Percentiles rank a stretch among this genome's conserved stretches.
These are phyloP conservation scores for Calyptommatus sinebrachiatus DNA, from an alignment of 2,113 vertebrate genomes.

Conservation along the genomic window DNA sequence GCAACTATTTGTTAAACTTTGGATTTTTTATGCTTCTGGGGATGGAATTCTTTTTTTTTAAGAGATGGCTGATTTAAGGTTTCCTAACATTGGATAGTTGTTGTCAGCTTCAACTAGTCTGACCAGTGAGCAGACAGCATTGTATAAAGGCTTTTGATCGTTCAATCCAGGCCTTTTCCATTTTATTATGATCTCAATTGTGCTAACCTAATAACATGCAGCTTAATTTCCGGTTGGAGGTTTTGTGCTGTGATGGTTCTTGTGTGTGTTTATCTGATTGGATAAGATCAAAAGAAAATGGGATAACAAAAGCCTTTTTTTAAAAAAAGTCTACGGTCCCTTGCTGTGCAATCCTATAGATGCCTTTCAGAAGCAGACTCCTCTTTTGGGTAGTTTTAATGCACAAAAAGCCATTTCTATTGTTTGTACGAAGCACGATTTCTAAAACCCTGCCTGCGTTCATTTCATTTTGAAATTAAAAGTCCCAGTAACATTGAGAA, in stretches of 20 bases:
- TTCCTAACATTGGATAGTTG: background rate
- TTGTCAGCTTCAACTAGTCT: background rate
- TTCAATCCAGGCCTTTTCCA: background rate
- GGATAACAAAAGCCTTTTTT: background rate
- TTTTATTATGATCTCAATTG: background rate
- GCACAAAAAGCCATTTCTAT: background rate
- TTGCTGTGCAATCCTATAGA: background rate
- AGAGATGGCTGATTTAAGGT: background rate
- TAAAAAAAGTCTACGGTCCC: background rate
- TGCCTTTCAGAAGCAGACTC: background rate
- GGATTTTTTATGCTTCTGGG: too few relatives aligned
- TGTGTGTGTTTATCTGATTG: background rate
- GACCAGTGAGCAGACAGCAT: background rate
- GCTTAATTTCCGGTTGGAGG: background rate
- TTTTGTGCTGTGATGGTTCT: background rate
- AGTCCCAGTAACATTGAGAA: background rate
- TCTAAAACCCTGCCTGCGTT: constrained; percentile 26
- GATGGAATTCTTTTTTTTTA: too few relatives aligned
- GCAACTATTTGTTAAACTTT: too few relatives aligned
- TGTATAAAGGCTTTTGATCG: background rate
- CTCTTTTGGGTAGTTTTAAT: background rate
- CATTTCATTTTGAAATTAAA: constrained; percentile 21
- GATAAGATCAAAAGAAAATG: background rate
- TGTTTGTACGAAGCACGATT: background rate
- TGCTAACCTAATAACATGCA: background rate